Evolutionary conservation across 2,888 invertebrate genomes (phyloP).

Genomic region (Auanema sp.): DNA sequence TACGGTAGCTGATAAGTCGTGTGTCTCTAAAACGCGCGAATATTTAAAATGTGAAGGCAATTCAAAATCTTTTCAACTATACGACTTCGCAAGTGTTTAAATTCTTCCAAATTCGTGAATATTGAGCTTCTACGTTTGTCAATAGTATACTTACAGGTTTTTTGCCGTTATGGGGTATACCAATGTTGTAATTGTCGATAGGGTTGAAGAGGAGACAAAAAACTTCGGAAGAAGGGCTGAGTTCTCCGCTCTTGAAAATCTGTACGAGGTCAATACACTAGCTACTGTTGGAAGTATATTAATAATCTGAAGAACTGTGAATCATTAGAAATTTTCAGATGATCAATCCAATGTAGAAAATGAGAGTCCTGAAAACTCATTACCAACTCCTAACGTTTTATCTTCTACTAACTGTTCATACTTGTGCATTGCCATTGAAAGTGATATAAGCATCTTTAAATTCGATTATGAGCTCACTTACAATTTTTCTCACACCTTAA

Average conservation of each 20-base stretch:
- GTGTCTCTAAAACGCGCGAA: too few species aligned
- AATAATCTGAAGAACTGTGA: background rate
- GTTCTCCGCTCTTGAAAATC: background rate
- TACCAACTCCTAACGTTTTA: background rate
- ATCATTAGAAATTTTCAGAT: background rate
- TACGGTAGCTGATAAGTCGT: too few species aligned
- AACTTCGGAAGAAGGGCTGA: background rate
- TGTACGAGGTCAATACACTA: background rate
- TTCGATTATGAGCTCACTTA: conserved; percentile 3
- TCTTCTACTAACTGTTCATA: conserved; percentile 9
- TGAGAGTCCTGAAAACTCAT: conserved; percentile 3
- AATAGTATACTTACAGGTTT: too few species aligned
- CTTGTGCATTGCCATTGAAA: conserved; percentile 10
- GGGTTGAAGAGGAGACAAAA: conserved; percentile 2
- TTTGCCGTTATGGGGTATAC: background rate
- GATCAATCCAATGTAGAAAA: conserved; percentile 11
- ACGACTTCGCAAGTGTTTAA: too few species aligned
- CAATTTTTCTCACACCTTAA: background rate
- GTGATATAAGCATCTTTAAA: conserved; percentile 11
- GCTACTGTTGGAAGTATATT: background rate
- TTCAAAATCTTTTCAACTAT: too few species aligned
- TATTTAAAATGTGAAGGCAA: too few species aligned
- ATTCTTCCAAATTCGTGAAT: too few species aligned
- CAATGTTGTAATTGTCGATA: background rate
- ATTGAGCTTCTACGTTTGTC: too few species aligned